Evolutionary conservation across 2,113 vertebrate genomes (phyloP).

Genomic region (Tringa solitaria): DNA sequence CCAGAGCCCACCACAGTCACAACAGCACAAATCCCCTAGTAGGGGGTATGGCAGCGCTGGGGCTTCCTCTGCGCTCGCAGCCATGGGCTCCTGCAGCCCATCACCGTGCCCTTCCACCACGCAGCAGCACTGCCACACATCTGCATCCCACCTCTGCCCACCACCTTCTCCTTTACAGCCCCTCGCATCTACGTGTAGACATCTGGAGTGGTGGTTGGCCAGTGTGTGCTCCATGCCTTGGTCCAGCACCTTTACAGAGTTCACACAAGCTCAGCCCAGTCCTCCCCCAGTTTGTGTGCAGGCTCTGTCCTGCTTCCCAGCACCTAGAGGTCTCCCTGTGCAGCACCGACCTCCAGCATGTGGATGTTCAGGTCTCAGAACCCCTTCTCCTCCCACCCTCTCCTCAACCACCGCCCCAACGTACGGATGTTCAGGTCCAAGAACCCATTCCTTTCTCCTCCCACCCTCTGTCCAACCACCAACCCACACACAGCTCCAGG

Average conservation of each 20-base stretch:
- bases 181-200: background rate
- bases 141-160: background rate
- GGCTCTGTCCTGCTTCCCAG: background rate
- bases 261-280: background rate
- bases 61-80: background rate
- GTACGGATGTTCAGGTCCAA: background rate
- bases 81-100: background rate
- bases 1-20: background rate
- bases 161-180: background rate
- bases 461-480: background rate
- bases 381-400: background rate
- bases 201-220: background rate
- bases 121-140: background rate
- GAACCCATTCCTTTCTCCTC: background rate
- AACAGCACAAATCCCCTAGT: accelerated
- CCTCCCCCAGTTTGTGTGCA: background rate
- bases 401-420: background rate
- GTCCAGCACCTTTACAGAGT: background rate
- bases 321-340: background rate
- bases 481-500: background rate
- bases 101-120: background rate
- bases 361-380: background rate
- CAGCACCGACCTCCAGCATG: background rate
- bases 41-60: accelerated
- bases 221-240: background rate